Conservation (phyloP, 2,113 vertebrate genomes). For the Calidris pugnax region DNA sequence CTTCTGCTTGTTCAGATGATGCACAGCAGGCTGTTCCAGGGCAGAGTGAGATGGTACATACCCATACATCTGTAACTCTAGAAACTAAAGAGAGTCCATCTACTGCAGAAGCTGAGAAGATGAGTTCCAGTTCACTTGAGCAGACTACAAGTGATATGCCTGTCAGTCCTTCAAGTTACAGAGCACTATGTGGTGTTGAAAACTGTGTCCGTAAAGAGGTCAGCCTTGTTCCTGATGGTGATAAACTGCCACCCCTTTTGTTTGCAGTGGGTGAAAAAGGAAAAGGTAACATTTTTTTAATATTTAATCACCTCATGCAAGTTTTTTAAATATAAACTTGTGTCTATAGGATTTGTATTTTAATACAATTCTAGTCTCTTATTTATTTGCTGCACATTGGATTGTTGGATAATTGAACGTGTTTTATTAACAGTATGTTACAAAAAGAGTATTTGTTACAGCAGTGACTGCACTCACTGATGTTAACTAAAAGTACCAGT, state of each 20-base stretch:
- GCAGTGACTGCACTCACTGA: not conserved
- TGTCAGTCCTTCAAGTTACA: constrained; percentile 77
- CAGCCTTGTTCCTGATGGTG: constrained; percentile 84
- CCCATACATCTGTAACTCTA: not conserved
- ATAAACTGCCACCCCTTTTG: constrained; percentile 85
- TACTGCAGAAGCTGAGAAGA: constrained; percentile 19
- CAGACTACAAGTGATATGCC: not conserved
- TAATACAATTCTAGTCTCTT: not conserved
- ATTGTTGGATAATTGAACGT: not conserved
- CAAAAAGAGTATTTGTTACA: accelerated
- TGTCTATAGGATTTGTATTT: not conserved
- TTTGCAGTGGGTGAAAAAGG: constrained; percentile 77
- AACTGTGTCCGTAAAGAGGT: constrained; percentile 71
- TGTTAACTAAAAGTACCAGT: not conserved
- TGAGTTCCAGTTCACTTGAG: not conserved
- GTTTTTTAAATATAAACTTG: not conserved
- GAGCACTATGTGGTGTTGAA: constrained; percentile 79
- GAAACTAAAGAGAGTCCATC: not conserved
- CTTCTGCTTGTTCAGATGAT: constrained; percentile 2
- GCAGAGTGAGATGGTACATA: not conserved
- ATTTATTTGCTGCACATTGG: not conserved
- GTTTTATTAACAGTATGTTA: not conserved
- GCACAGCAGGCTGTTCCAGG: not conserved
- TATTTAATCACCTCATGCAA: not conserved
- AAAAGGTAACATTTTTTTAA: constrained; percentile 73